Base-by-base conservation (phyloP, 1,140 invertebrate species). In the Nylanderia fulva region DNA sequence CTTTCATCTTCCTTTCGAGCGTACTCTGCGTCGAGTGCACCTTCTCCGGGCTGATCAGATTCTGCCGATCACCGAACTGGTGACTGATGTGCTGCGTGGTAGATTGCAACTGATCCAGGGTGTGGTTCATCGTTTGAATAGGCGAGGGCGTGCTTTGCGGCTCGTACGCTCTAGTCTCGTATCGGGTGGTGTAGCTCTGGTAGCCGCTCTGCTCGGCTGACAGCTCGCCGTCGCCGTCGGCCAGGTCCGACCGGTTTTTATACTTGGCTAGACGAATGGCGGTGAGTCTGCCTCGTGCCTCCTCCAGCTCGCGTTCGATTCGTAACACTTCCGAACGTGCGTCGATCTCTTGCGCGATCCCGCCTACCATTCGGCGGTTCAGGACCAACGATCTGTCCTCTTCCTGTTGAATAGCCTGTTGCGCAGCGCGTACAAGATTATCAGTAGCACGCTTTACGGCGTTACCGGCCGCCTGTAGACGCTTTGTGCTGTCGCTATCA, bases 401-500 rank as follows among this genome's bases (percentile, higher is more conserved):
- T 90, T 99, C 98, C 42, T 97, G 96, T 63, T 98, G 97, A 71
- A 99, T 98, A 1, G 98, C 98, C 93, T 99, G 98, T 90, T 99
- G 97, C 0, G 99, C 99, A 0, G 99, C 98, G 39, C 97, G 95
- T 13, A 99, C 99, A 85, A 99, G 94, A 95, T 99, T 99, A 94
- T 99, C 99, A 0, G 99, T 99, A 1, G 99, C 99, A 87, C 98
- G 96, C 95, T 99, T 99, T 0, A 99, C 99, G 15, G 99, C 98
- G 93, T 99, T 99, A 18, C 99, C 99, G 9, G 99, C 99, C 29
- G 97, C 96, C 95, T 99, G 98, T 24, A 99, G 95, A n/a, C 99
- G 96, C 84, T 98, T 97, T 48, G 99, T 99, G 15, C 98, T 97
- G 87, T 98, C 98, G 39, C 98, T 99, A 76, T 99, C 98, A 1